Evolutionary conservation across 1,140 invertebrate species (phyloP), one percentile per base, ranked within the genome.

Genomic region (Carposina sasakii): DNA sequence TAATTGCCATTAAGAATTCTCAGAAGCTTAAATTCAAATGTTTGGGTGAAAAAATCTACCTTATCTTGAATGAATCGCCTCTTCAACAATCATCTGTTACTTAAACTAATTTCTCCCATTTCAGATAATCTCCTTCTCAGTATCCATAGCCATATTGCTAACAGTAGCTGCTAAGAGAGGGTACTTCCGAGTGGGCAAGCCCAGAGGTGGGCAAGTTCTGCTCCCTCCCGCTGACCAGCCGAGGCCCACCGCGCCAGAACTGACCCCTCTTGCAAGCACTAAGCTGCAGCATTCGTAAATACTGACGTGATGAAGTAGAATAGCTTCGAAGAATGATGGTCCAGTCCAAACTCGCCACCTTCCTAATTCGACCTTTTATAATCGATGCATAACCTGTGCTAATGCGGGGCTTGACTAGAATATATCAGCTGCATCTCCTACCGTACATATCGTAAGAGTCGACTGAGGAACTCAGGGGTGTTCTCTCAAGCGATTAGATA

Each of bases 81-180:
- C 12, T 26, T 30, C 15, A 2, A n/a, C 28, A n/a, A 30, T 30
- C 15, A 30, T 30, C 1, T 1, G 12, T 30, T 2, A 28, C n/a
- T n/a, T n/a, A 28, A 15, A 12, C 12, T 30, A 16, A 19, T 43
- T 9, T 31, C 33, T 34, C 9, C 12, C 4, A 23, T 46, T 46
- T 15, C 44, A 46, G 44, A 15, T 46, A n/a, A 15, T 46, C 31
- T 46, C 44, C 3, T 46, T 46, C 20, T n/a, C 44, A 10, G 16
- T 46, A n/a, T 46, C 44, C 20, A 23, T 33, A 10, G 13, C 44
- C 12, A 28, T 46, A 5, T 10, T 46, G 20, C 31, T 46, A 8
- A n/a, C 36, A 12, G 12, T 46, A 22, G 44, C 31, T 15, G 44
- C 44, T 33, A 46, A 46, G 31, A 12, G 20, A 15, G 44, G 44